Conservation (phyloP, 2,797 vertebrate species). For the Crenuchus spilurus region DNA sequence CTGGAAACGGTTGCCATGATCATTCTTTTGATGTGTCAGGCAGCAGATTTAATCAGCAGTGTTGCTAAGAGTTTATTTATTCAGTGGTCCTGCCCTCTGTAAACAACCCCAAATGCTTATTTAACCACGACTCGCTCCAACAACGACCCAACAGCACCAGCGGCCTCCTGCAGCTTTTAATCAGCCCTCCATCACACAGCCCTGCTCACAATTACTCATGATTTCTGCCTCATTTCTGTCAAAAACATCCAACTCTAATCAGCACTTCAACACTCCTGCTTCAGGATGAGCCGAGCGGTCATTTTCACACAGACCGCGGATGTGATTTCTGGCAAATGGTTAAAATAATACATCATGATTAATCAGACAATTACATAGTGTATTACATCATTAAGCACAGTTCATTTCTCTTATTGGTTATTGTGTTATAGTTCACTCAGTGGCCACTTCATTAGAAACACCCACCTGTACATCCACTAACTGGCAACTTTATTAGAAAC, state of each 20-base stretch:
- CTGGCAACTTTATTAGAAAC: too few species aligned
- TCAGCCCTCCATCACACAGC: slow-evolving; percentile 29
- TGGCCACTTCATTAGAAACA: too few species aligned
- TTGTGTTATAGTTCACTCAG: too few species aligned
- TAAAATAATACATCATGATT: background rate
- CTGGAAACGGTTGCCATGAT: slow-evolving; percentile 42
- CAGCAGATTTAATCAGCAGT: slow-evolving; percentile 48
- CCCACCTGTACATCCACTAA: too few species aligned
- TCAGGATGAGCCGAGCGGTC: too few species aligned
- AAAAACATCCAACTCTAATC: slow-evolving; percentile 21
- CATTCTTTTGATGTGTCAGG: slow-evolving; percentile 38
- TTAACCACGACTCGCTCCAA: slow-evolving; percentile 1
- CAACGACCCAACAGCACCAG: background rate
- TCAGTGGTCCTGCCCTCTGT: slow-evolving; percentile 4
- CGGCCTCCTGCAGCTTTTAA: slow-evolving; percentile 26
- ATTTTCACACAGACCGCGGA: too few species aligned
- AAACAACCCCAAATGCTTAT: slow-evolving; percentile 44
- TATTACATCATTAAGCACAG: too few species aligned
- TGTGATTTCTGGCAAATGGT: too few species aligned
- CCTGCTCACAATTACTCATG: slow-evolving; percentile 10
- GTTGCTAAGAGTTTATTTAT: slow-evolving; percentile 34
- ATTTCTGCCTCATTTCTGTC: slow-evolving; percentile 18
- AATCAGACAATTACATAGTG: too few species aligned
- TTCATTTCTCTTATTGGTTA: too few species aligned
- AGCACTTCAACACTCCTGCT: background rate